phyloP scores from a whole-genome alignment of 2,113 vertebrate genomes.

The Nanorana parkeri region DNA sequence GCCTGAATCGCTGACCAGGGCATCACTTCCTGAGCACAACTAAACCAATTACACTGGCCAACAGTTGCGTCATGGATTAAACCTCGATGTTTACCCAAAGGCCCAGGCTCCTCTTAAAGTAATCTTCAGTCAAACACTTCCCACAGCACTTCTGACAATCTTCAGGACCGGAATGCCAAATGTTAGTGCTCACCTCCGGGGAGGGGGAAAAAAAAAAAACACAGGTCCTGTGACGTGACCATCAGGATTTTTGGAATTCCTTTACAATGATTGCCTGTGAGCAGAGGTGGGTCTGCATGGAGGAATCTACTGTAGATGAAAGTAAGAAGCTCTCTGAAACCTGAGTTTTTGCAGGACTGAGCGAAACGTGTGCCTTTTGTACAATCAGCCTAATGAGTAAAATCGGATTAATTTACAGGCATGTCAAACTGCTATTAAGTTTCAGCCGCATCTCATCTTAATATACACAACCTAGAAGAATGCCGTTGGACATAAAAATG shows the following conservation, averaged over 20 bases:
- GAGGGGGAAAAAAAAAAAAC: background rate
- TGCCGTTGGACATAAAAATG: too few relatives aligned
- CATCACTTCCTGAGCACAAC: constrained; percentile 38
- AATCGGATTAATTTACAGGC: too few relatives aligned
- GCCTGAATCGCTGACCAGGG: background rate
- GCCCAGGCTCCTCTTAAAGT: constrained; percentile 36
- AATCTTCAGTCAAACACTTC: constrained; percentile 39
- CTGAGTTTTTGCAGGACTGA: background rate
- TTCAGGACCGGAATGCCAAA: constrained; percentile 18
- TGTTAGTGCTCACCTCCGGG: constrained; percentile 24
- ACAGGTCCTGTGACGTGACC: constrained; percentile 30
- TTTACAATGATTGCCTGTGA: constrained; percentile 27
- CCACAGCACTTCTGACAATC: constrained; percentile 21
- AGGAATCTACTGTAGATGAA: constrained; percentile 7
- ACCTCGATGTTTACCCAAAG: constrained; percentile 23
- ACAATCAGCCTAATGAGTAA: too few relatives aligned
- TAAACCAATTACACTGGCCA: constrained; percentile 26
- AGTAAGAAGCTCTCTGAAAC: background rate
- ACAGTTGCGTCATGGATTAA: constrained; percentile 34
- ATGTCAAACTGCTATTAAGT: too few relatives aligned
- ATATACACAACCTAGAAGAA: too few relatives aligned
- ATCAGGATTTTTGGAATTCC: constrained; percentile 42
- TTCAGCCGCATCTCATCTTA: too few relatives aligned
- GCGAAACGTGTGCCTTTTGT: too few relatives aligned
- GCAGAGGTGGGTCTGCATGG: constrained; percentile 17